Conservation (phyloP, 92 coral and sea anemone species). For the Porites rus region DNA sequence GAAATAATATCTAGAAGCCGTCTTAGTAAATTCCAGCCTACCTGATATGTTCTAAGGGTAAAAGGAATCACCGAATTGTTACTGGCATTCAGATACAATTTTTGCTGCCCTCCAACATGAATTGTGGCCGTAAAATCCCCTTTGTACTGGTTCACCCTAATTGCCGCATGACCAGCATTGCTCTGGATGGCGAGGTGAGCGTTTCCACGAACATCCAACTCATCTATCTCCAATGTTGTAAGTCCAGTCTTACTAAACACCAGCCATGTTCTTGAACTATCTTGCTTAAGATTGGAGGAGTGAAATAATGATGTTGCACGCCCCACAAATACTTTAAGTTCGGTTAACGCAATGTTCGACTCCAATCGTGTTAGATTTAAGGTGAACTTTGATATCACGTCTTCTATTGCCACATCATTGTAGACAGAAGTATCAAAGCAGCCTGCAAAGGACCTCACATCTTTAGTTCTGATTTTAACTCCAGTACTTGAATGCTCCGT, state of each 20-base stretch:
- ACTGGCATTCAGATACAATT: constrained; percentile 62
- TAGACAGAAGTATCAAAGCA: constrained; percentile 89
- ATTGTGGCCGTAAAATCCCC: constrained; percentile 93
- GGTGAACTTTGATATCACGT: constrained; percentile 56
- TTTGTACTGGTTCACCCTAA: constrained; percentile 71
- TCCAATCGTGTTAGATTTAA: constrained; percentile 71
- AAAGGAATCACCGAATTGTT: constrained; percentile 85
- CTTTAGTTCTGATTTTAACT: constrained; percentile 31
- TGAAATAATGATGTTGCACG: constrained; percentile 73
- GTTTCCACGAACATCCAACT: constrained; percentile 84
- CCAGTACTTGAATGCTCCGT: constrained; percentile 46
- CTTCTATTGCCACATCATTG: constrained; percentile 70
- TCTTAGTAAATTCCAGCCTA: too few species aligned
- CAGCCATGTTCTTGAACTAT: constrained; percentile 94
- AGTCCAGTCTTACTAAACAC: constrained; percentile 56
- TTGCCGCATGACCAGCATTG: constrained; percentile 49
- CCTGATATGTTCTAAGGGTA: constrained; percentile 91
- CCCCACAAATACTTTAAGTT: constrained; percentile 82
- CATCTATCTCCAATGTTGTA: constrained; percentile 76
- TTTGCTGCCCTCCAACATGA: constrained; percentile 84
- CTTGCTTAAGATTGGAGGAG: constrained; percentile 68
- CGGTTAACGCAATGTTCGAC: constrained; percentile 69
- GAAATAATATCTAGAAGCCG: too few species aligned
- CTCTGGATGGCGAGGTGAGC: constrained; percentile 89
- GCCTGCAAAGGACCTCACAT: constrained; percentile 70